These are phyloP conservation scores for Diorhabda carinulata DNA, from an alignment of 1,140 invertebrate genomes.

Conservation along the genomic window DNA sequence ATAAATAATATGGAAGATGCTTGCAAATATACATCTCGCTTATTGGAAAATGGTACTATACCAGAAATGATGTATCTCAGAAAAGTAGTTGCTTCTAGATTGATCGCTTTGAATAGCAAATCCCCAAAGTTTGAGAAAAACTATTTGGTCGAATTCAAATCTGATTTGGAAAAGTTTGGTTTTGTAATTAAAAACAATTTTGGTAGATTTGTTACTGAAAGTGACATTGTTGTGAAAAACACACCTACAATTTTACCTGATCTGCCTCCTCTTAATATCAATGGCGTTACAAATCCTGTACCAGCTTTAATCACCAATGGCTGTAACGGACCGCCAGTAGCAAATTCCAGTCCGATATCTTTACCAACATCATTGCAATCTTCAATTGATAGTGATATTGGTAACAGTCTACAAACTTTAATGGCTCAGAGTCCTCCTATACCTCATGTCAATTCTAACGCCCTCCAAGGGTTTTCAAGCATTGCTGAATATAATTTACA, in stretches of 20 bases:
- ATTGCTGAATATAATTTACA: conserved; percentile 82
- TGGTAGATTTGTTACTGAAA: conserved; percentile 67
- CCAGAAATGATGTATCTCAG: conserved; percentile 79
- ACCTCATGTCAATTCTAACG: conserved; percentile 47
- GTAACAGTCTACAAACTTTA: conserved; percentile 44
- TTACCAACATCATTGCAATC: conserved; percentile 68
- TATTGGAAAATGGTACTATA: conserved; percentile 76
- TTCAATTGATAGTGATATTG: conserved; percentile 66
- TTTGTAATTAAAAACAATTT: conserved; percentile 62
- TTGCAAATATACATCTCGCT: conserved; percentile 72
- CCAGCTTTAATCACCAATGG: conserved; percentile 44
- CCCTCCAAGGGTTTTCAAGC: conserved; percentile 57
- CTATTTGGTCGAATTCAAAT: conserved; percentile 77
- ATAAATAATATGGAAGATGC: conserved; percentile 66
- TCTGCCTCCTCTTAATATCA: conserved; percentile 32
- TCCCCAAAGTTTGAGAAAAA: conserved; percentile 68
- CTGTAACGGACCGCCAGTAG: conserved; percentile 51
- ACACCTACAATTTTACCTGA: conserved; percentile 19
- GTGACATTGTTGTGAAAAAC: conserved; percentile 14
- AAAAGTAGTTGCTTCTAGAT: conserved; percentile 68
- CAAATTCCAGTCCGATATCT: conserved; percentile 61
- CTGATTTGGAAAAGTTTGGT: conserved; percentile 76
- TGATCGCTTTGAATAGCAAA: conserved; percentile 72
- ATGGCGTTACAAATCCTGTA: conserved; percentile 27
- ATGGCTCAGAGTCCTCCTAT: conserved; percentile 51